phyloP scores from a whole-genome alignment of 37 sponge, comb jelly and placozoan genomes.

The Diacarnus erythraeanus region DNA sequence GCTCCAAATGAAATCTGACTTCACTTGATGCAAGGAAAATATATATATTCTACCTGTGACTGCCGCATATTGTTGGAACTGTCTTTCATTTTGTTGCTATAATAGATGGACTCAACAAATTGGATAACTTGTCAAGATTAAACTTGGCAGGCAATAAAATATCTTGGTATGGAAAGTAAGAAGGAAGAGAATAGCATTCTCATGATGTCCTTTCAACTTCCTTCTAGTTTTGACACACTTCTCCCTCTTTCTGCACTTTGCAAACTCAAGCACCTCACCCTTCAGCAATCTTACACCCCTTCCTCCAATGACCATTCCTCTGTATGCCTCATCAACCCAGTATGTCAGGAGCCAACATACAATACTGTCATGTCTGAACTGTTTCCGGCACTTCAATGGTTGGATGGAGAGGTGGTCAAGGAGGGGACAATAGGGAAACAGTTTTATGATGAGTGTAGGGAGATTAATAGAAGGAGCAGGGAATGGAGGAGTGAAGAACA shows the following conservation, averaged over 20 bases:
- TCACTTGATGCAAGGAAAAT: too few species aligned
- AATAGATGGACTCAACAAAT: conserved; percentile 21
- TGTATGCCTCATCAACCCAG: conserved; percentile 20
- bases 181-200: background rate
- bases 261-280: conserved; percentile 17
- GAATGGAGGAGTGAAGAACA: background rate
- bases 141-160: conserved; percentile 24
- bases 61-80: background rate
- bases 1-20: too few species aligned
- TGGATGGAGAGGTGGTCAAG: conserved; percentile 27
- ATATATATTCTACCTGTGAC: background rate
- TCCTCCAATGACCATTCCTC: background rate
- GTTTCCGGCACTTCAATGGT: conserved; percentile 23
- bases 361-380: background rate
- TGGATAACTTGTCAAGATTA: conserved; percentile 1
- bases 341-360: background rate
- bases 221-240: conserved; percentile 14
- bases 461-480: background rate
- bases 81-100: background rate
- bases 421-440: conserved; percentile 4
- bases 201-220: background rate
- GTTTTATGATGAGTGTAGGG: background rate
- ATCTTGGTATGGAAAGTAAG: background rate
- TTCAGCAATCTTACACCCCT: background rate
- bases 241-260: conserved; percentile 17